These are phyloP conservation scores for Chlorodrepanis virens DNA, from an alignment of 2,113 vertebrate genomes.

Conservation along the genomic window DNA sequence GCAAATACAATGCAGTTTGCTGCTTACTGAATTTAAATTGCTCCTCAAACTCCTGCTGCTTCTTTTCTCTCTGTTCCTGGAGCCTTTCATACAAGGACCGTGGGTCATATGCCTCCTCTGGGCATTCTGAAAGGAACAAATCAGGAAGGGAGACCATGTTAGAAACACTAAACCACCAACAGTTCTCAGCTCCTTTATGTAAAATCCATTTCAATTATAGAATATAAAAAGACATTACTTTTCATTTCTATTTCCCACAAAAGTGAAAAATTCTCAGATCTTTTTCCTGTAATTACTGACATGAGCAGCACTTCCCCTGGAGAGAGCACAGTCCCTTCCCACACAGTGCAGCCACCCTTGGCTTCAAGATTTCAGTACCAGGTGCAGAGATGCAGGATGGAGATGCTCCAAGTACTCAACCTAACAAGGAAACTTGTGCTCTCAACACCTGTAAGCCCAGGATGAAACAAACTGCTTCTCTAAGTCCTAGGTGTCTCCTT, in stretches of 20 bases:
- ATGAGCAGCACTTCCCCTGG: neutral
- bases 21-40: slow-evolving; percentile 98
- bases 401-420: neutral
- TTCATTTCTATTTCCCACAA: neutral
- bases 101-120: slow-evolving; percentile 91
- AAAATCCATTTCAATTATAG: neutral
- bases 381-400: fast-evolving
- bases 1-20: neutral
- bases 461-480: neutral
- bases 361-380: neutral
- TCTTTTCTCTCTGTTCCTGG: slow-evolving; percentile 97
- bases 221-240: neutral
- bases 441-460: neutral
- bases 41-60: slow-evolving; percentile 96
- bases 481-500: neutral
- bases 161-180: neutral
- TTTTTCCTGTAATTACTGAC: neutral
- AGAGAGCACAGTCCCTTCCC: neutral
- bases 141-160: neutral
- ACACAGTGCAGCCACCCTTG: neutral
- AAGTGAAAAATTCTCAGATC: neutral
- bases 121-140: slow-evolving; percentile 80
- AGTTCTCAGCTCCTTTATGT: fast-evolving
- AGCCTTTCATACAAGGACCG: slow-evolving; percentile 91
- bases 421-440: neutral